A percentile compares a stretch with the other conserved stretches of the same genome.
phyloP scores from a whole-genome alignment of 2,888 invertebrate genomes.

The Mesorhabditis spiculigera region DNA sequence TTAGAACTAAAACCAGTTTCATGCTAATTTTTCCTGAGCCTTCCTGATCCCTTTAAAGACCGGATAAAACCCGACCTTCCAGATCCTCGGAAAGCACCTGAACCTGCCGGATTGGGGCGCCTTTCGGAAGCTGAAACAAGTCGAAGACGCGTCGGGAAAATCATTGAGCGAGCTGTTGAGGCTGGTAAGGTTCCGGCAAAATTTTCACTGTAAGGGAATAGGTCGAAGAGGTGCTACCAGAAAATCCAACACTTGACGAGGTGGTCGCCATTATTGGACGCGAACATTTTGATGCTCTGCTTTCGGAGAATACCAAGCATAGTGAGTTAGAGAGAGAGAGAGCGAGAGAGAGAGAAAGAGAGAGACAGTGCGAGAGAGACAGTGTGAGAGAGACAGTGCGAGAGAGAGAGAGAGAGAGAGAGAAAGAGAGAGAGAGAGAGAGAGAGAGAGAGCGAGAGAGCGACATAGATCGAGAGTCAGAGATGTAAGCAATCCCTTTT shows the following conservation, averaged over 20 bases:
- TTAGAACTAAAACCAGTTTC: too few relatives aligned
- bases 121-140: constrained; percentile 25
- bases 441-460: too few relatives aligned
- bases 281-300: constrained; percentile 23
- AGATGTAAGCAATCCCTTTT: constrained; percentile 5
- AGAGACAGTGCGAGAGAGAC: not conserved
- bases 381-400: too few relatives aligned
- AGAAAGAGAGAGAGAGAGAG: too few relatives aligned
- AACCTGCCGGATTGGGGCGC: constrained; percentile 9
- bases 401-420: too few relatives aligned
- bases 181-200: constrained; percentile 9
- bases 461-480: not conserved
- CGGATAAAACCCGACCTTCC: not conserved
- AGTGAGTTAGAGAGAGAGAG: constrained; percentile 17
- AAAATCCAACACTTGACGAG: constrained; percentile 17
- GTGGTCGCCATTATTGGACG: constrained; percentile 22
- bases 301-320: constrained; percentile 28
- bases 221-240: constrained; percentile 22
- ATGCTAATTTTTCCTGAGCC: too few relatives aligned
- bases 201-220: not conserved
- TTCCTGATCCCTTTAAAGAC: too few relatives aligned
- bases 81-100: constrained; percentile 24
- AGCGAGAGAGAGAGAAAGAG: too few relatives aligned
- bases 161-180: constrained; percentile 23
- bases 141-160: constrained; percentile 21